A percentile compares a stretch with the other conserved stretches of the same genome.
These are phyloP conservation scores for Chelon auratus DNA, from an alignment of 2,797 vertebrate species.

Conservation along the genomic window DNA sequence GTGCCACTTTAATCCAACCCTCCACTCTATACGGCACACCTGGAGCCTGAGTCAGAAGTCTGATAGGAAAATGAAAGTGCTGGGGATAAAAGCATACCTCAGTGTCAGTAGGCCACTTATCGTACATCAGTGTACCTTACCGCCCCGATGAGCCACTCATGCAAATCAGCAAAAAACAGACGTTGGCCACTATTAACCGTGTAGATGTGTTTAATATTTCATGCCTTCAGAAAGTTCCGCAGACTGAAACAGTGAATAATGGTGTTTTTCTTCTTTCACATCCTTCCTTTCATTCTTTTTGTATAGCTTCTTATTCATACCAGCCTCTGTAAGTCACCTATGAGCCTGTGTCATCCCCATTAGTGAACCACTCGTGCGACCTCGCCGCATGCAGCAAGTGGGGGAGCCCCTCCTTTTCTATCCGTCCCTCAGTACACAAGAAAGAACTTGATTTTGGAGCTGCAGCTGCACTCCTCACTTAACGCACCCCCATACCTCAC, in stretches of 20 bases:
- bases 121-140: constrained; percentile 18
- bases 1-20: background rate
- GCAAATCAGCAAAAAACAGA: constrained; percentile 34
- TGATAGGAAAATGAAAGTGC: constrained; percentile 52
- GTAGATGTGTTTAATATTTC: constrained; percentile 42
- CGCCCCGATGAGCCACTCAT: constrained; percentile 59
- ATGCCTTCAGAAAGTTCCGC: constrained; percentile 22
- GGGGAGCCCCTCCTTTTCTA: constrained; percentile 19
- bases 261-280: background rate
- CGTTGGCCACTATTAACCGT: constrained; percentile 8
- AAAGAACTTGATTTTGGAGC: constrained; percentile 62
- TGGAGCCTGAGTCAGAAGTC: constrained; percentile 7
- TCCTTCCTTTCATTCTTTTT: background rate
- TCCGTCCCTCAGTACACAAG: constrained; percentile 43
- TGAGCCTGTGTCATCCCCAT: constrained; percentile 13
- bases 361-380: constrained; percentile 34
- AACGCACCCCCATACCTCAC: constrained; percentile 30
- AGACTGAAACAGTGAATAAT: background rate
- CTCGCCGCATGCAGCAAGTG: constrained; percentile 58
- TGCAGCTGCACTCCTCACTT: constrained; percentile 65
- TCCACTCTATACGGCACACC: constrained; percentile 3
- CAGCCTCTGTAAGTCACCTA: constrained; percentile 8
- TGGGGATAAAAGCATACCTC: constrained; percentile 51
- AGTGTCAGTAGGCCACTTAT: constrained; percentile 42
- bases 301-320: background rate